Conservation (phyloP, 2,888 invertebrate species). For the Leptopilina drosophilae region DNA sequence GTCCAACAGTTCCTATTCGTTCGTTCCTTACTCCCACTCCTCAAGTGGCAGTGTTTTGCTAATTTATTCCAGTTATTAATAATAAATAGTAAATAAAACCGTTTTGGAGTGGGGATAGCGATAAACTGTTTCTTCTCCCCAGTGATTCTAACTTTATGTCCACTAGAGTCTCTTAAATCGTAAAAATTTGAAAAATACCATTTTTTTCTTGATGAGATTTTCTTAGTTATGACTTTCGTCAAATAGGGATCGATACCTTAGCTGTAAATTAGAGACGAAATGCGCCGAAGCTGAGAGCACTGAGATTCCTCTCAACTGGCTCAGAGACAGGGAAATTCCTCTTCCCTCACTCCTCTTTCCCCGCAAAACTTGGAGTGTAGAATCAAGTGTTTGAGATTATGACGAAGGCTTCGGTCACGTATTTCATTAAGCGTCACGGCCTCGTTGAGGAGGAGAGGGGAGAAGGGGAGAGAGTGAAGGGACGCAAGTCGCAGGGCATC, state of each 20-base stretch:
- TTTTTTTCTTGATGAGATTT: too few relatives aligned
- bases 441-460: slow-evolving; percentile 47
- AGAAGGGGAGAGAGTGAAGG: slow-evolving; percentile 48
- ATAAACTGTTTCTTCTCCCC: too few relatives aligned
- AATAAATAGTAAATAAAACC: too few relatives aligned
- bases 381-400: slow-evolving; percentile 77
- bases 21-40: too few relatives aligned
- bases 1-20: too few relatives aligned
- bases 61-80: too few relatives aligned
- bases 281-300: slow-evolving; percentile 46
- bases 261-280: slow-evolving; percentile 51
- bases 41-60: too few relatives aligned
- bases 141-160: too few relatives aligned
- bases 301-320: slow-evolving; percentile 53
- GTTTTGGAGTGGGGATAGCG: too few relatives aligned
- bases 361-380: slow-evolving; percentile 45
- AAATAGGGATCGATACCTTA: slow-evolving; percentile 51
- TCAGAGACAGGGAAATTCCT: slow-evolving; percentile 39
- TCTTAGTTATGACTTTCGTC: not conserved
- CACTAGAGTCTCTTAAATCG: too few relatives aligned
- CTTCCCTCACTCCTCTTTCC: slow-evolving; percentile 50
- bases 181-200: too few relatives aligned
- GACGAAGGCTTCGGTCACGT: slow-evolving; percentile 76
- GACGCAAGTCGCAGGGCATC: slow-evolving; percentile 58
- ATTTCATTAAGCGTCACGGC: slow-evolving; percentile 76